A percentile compares a stretch with the other conserved stretches of the same genome.
Conservation (phyloP, 1,140 invertebrate species). For the Platyscapa corneri region DNA sequence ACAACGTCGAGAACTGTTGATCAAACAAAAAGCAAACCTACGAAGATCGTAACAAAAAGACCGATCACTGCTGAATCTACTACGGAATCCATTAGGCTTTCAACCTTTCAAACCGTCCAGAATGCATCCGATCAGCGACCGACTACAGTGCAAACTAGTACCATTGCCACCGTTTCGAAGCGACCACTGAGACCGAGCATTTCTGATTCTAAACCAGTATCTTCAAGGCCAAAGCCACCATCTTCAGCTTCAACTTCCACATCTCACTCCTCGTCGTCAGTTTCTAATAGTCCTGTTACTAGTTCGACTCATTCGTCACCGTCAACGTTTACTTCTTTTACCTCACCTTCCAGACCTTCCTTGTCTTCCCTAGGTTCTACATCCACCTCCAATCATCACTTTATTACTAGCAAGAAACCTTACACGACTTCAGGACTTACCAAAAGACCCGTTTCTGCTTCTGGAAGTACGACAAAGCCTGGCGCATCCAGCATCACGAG, state of each 20-base stretch:
- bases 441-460: neutral
- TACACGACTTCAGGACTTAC: neutral
- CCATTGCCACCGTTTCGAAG: neutral
- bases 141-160: neutral
- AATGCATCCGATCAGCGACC: slow-evolving; percentile 55
- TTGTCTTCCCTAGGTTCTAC: neutral
- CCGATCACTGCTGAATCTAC: slow-evolving; percentile 59
- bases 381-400: neutral
- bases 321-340: neutral
- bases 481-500: neutral
- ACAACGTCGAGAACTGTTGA: neutral
- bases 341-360: neutral
- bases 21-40: slow-evolving; percentile 46
- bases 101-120: slow-evolving; percentile 69
- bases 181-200: slow-evolving; percentile 26
- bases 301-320: neutral
- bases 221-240: slow-evolving; percentile 49
- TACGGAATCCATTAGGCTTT: slow-evolving; percentile 63
- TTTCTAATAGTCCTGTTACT: neutral
- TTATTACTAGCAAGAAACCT: slow-evolving; percentile 3
- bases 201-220: slow-evolving; percentile 40
- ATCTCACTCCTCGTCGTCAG: neutral
- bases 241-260: slow-evolving; percentile 35
- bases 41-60: slow-evolving; percentile 54
- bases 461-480: neutral